Conservation (phyloP, 1,140 invertebrate genomes). For the Drosophila nigromelanica region DNA sequence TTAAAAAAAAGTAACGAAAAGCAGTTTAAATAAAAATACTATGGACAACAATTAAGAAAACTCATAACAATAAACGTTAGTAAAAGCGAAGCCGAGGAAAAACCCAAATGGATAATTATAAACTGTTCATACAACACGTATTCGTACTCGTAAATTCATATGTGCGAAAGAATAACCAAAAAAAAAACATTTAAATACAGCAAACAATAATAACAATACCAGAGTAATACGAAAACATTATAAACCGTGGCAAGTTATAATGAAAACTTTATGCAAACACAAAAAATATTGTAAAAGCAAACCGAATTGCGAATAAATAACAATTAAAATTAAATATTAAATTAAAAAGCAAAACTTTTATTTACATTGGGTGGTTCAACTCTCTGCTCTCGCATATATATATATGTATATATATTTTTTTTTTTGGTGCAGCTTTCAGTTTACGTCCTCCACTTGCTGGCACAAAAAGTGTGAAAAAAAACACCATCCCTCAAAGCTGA, state of each 20-base stretch:
- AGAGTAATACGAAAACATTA: conserved; percentile 22
- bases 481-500: not conserved
- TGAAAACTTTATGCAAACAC: conserved; percentile 75
- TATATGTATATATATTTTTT: not conserved
- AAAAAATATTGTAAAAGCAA: conserved; percentile 72
- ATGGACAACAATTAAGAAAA: conserved; percentile 2
- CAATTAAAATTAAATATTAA: conserved; percentile 82
- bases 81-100: conserved; percentile 15
- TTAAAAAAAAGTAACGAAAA: conserved; percentile 17
- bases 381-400: not conserved
- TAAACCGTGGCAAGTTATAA: conserved; percentile 41
- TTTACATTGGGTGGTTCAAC: conserved; percentile 2
- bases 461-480: not conserved
- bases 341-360: conserved; percentile 60
- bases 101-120: conserved; percentile 11
- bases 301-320: conserved; percentile 74
- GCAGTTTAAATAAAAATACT: conserved; percentile 1
- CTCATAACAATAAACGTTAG: conserved; percentile 26
- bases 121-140: conserved; percentile 40
- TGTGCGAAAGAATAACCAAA: conserved; percentile 26
- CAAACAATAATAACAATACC: conserved; percentile 40
- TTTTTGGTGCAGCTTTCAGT: too few species aligned
- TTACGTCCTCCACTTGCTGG: not conserved
- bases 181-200: conserved; percentile 27
- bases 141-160: conserved; percentile 45